A percentile compares a stretch with the other conserved stretches of the same genome.
phyloP scores from a whole-genome alignment of 2,113 vertebrate species.

The Corvus moneduloides region DNA sequence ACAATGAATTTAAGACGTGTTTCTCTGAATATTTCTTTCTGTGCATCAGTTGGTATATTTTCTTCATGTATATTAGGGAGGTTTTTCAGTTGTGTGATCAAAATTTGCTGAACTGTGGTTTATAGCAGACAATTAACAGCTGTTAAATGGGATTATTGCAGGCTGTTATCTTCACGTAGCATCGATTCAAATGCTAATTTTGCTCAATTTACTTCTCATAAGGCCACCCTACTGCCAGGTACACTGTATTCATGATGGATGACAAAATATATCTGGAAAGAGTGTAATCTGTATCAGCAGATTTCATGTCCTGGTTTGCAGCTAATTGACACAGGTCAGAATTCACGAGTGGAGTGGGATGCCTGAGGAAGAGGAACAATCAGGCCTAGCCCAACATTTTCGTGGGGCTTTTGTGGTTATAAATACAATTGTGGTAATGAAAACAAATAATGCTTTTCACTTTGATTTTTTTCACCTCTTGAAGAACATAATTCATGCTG shows the following conservation, averaged over 20 bases:
- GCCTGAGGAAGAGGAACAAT: not conserved
- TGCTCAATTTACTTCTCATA: not conserved
- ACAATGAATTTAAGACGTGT: not conserved
- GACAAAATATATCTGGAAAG: not conserved
- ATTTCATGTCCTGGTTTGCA: not conserved
- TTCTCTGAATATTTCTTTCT: not conserved
- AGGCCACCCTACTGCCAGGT: slow-evolving; percentile 6
- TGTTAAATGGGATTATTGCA: slow-evolving; percentile 56
- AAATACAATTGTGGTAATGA: not conserved
- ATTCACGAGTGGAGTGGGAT: not conserved
- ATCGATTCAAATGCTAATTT: slow-evolving; percentile 37
- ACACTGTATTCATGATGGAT: not conserved
- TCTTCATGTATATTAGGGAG: not conserved
- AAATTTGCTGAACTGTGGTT: slow-evolving; percentile 46
- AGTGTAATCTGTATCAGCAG: not conserved
- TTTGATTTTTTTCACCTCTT: not conserved
- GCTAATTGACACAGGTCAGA: not conserved
- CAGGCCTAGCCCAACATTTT: not conserved
- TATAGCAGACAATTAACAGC: slow-evolving; percentile 50
- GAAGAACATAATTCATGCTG: not conserved
- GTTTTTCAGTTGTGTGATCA: slow-evolving; percentile 15
- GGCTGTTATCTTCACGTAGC: slow-evolving; percentile 7
- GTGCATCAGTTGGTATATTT: not conserved
- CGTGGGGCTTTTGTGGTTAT: not conserved
- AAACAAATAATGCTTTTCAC: not conserved